A percentile compares a stretch with the other conserved stretches of the same genome.
These are phyloP conservation scores for Ramazzottius varieornatus DNA, from an alignment of 2,888 invertebrate genomes.

Conservation along the genomic window DNA sequence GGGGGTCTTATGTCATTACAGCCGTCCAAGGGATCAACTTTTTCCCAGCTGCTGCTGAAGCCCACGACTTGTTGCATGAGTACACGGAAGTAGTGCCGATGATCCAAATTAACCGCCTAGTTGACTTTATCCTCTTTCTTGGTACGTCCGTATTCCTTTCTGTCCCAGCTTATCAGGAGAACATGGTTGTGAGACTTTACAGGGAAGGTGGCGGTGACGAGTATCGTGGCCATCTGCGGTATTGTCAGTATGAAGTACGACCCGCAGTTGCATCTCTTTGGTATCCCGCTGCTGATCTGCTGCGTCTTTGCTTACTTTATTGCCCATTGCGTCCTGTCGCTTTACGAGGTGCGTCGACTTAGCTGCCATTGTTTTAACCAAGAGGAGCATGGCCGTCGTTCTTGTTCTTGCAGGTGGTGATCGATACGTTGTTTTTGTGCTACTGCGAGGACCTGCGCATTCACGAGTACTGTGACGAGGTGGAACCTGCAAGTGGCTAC, in stretches of 20 bases:
- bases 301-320: conserved; percentile 59
- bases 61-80: conserved; percentile 23
- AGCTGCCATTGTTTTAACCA: no score
- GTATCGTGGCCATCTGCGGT: conserved; percentile 49
- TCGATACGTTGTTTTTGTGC: background rate
- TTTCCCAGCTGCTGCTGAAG: conserved; percentile 63
- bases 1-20: no score
- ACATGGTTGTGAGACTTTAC: background rate
- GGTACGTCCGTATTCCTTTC: conserved; percentile 18
- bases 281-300: conserved; percentile 55
- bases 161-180: background rate
- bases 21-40: conserved; percentile 66
- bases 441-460: background rate
- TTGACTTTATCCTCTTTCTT: conserved; percentile 69
- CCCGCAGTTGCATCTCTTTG: conserved; percentile 47
- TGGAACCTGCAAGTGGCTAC: no score
- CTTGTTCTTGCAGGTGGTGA: background rate
- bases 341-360: conserved; percentile 48
- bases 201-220: conserved; percentile 45
- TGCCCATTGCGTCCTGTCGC: conserved; percentile 65
- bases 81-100: background rate
- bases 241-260: conserved; percentile 44
- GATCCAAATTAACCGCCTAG: conserved; percentile 48
- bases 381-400: no score
- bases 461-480: background rate